These are phyloP conservation scores for Oscheius sp. DNA, from an alignment of 2,888 invertebrate genomes.

Conservation along the genomic window DNA sequence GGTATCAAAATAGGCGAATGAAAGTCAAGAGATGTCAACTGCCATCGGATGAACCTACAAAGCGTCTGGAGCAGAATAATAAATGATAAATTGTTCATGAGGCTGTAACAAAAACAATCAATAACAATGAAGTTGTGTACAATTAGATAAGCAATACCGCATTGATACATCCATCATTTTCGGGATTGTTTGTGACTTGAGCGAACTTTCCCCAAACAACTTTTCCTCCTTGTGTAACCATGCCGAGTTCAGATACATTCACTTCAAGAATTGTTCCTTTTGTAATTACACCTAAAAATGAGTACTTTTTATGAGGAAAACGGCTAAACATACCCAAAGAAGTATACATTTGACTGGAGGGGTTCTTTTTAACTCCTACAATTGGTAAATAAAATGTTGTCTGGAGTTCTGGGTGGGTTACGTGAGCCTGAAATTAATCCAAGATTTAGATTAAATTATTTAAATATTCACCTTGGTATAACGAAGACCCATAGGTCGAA, in stretches of 20 bases:
- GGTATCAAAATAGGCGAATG: slow-evolving; percentile 97
- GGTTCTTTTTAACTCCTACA: slow-evolving; percentile 98
- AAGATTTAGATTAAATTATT: background rate
- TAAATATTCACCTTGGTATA: slow-evolving; percentile 62
- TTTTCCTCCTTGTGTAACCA: slow-evolving; percentile 95
- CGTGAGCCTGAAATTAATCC: slow-evolving; percentile 80
- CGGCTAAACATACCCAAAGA: slow-evolving; percentile 88
- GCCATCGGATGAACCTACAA: background rate
- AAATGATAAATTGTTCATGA: background rate
- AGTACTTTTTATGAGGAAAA: background rate
- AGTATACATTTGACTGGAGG: slow-evolving; percentile 95
- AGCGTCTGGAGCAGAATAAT: background rate
- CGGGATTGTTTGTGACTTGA: slow-evolving; percentile 96
- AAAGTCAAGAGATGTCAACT: slow-evolving; percentile 85
- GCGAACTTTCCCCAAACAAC: slow-evolving; percentile 99
- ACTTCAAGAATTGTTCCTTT: slow-evolving; percentile 77
- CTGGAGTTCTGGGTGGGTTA: slow-evolving; percentile 97
- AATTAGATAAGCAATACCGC: slow-evolving; percentile 90
- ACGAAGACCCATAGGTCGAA: slow-evolving; percentile 85
- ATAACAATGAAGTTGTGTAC: background rate
- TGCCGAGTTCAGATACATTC: slow-evolving; percentile 95
- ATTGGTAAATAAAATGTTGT: slow-evolving; percentile 96
- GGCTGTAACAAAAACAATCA: background rate
- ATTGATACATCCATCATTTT: slow-evolving; percentile 99
- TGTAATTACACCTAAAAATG: slow-evolving; percentile 82